These are phyloP conservation scores for Raja brachyura DNA, from an alignment of 2,113 vertebrate genomes.

Conservation along the genomic window DNA sequence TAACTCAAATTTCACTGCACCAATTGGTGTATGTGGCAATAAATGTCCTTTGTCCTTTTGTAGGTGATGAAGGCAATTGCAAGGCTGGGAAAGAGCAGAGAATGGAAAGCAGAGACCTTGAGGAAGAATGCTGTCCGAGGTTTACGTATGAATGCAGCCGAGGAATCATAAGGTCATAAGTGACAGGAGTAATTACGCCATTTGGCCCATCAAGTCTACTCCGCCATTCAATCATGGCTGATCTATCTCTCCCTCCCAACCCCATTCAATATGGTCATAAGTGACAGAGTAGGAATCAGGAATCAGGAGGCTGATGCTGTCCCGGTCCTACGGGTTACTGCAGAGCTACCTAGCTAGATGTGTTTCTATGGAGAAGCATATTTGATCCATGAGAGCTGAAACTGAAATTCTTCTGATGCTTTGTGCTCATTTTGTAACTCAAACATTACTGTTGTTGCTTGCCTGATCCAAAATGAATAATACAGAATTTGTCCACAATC, in stretches of 20 bases:
- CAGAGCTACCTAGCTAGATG: not conserved
- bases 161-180: no score
- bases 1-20: no score
- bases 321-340: not conserved
- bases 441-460: not conserved
- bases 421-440: not conserved
- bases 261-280: no score
- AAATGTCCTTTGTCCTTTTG: no score
- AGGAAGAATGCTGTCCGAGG: not conserved
- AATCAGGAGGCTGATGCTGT: not conserved
- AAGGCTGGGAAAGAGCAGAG: not conserved
- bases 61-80: not conserved
- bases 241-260: no score
- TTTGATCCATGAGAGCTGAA: not conserved
- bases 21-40: no score
- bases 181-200: no score
- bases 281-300: not conserved
- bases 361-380: not conserved
- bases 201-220: no score
- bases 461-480: not conserved
- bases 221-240: no score
- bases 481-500: not conserved
- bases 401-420: not conserved
- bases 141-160: no score
- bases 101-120: not conserved